Evolutionary conservation across 2,797 vertebrate species (phyloP).

Genomic region (Pseudochromis fuscus): DNA sequence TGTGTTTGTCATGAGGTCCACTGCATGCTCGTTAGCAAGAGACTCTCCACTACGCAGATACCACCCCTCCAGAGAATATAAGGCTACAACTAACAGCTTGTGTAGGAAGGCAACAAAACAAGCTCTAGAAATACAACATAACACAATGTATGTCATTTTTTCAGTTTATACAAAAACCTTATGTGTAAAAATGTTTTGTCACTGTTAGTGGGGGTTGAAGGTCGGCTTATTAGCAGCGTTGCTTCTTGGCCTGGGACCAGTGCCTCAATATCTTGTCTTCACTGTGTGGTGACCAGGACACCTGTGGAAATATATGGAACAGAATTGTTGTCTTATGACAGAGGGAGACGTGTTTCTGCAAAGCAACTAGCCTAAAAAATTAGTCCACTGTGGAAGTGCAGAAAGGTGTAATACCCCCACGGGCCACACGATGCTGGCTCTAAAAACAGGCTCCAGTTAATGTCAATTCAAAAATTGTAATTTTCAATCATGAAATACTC

Average conservation of each 20-base stretch:
- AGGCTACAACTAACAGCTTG: neutral
- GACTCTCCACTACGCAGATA: neutral
- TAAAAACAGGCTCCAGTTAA: no score
- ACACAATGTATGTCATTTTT: neutral
- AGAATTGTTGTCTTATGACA: neutral
- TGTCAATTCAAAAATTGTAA: no score
- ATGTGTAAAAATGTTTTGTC: neutral
- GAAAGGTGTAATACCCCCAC: no score
- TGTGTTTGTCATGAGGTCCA: conserved; percentile 11
- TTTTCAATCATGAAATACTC: no score
- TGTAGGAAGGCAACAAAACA: neutral
- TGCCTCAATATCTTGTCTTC: neutral
- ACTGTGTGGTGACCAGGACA: no score
- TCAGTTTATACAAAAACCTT: neutral
- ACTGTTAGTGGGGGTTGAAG: neutral
- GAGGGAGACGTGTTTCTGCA: no score
- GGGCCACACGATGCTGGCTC: no score
- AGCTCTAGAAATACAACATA: neutral
- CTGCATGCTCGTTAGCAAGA: conserved; percentile 9
- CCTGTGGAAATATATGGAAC: neutral
- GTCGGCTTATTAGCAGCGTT: neutral
- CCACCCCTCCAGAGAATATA: neutral
- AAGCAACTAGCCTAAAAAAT: no score
- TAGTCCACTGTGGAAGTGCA: no score
- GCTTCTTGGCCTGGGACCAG: neutral